These are phyloP conservation scores for Myotis planiceps DNA, from an alignment of 2,797 vertebrate species.

Conservation along the genomic window DNA sequence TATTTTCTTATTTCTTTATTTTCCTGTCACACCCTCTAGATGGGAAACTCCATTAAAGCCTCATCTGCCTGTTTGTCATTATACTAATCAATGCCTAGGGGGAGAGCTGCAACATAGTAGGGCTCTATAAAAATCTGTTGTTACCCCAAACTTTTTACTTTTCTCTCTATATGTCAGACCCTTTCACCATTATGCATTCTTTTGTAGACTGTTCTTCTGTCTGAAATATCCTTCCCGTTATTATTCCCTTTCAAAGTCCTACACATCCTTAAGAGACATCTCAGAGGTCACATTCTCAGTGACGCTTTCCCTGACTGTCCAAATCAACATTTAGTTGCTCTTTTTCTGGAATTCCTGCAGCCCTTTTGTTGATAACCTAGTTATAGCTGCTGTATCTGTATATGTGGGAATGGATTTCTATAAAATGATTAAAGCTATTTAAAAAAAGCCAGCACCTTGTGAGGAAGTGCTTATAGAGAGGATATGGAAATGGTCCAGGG, in stretches of 20 bases:
- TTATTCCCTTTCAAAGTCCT: background rate
- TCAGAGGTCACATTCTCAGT: background rate
- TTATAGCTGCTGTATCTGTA: background rate
- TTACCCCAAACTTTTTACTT: background rate
- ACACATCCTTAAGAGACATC: background rate
- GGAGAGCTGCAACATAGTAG: background rate
- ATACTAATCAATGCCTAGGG: background rate
- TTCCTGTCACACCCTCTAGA: background rate
- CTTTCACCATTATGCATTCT: background rate
- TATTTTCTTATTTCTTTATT: background rate
- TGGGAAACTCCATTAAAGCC: background rate
- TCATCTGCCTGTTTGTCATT: background rate
- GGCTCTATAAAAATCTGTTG: background rate
- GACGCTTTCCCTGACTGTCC: background rate
- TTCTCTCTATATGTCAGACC: background rate
- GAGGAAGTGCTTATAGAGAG: background rate
- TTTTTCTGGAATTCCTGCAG: background rate
- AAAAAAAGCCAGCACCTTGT: background rate
- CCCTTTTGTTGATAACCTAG: background rate
- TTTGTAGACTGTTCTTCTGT: background rate
- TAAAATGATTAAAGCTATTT: background rate
- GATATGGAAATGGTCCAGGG: background rate
- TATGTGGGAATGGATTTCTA: constrained; percentile 2
- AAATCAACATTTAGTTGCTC: background rate
- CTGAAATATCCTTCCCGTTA: background rate